These are phyloP conservation scores for Syndactyla subalaris DNA, from an alignment of 2,797 vertebrate species.

Conservation along the genomic window DNA sequence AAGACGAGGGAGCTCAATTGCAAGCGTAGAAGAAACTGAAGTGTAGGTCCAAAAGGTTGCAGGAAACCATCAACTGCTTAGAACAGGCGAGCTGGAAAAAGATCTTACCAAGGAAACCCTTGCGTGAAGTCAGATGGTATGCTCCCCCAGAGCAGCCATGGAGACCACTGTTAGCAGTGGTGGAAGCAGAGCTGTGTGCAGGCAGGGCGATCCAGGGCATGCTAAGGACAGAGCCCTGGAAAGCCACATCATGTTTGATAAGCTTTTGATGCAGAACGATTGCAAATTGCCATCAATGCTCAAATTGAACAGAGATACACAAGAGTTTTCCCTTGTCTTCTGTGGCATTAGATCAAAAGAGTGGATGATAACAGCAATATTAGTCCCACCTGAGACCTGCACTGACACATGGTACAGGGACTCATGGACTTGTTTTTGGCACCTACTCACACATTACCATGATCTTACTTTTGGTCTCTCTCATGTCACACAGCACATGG, in stretches of 20 bases:
- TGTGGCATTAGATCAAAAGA: not conserved
- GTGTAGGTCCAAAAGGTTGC: not conserved
- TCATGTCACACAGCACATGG: accelerated
- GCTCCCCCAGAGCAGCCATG: not conserved
- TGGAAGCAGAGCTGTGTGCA: not conserved
- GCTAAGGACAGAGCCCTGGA: not conserved
- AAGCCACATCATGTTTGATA: not conserved
- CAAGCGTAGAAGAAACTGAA: not conserved
- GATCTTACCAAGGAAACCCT: not conserved
- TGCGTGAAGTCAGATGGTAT: not conserved
- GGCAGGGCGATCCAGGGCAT: not conserved
- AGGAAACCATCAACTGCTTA: constrained; percentile 25
- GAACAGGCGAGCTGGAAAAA: not conserved
- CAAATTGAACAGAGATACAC: not conserved
- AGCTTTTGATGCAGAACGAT: not conserved
- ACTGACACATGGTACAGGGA: not conserved
- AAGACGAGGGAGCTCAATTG: not conserved
- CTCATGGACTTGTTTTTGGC: not conserved
- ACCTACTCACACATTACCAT: not conserved
- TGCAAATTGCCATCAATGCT: constrained; percentile 18
- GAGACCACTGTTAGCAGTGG: not conserved
- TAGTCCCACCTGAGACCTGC: not conserved
- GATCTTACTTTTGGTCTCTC: not conserved
- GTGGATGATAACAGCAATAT: not conserved
- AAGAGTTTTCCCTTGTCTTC: not conserved